phyloP scores from a whole-genome alignment of 2,888 invertebrate species.

The Epirrhoe alternata region DNA sequence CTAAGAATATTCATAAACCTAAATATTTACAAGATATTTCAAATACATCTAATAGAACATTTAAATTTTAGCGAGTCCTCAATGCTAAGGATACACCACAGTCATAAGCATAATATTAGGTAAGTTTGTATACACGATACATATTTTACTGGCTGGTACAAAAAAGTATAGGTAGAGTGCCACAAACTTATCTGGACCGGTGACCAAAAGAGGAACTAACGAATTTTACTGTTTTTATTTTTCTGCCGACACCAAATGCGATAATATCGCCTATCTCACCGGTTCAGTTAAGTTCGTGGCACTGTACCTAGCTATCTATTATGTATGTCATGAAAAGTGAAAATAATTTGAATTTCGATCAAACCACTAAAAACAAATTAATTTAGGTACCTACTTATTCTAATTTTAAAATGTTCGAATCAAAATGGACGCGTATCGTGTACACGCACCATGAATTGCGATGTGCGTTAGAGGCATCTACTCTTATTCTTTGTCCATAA shows the following conservation, averaged over 20 bases:
- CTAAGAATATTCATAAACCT: slow-evolving; percentile 1
- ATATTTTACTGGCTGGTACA: not conserved
- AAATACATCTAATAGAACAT: slow-evolving; percentile 20
- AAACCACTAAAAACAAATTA: not conserved
- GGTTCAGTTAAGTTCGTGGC: too few species aligned
- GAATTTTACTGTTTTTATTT: too few species aligned
- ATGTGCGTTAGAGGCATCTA: slow-evolving; percentile 22
- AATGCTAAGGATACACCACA: slow-evolving; percentile 14
- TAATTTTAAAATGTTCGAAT: not conserved
- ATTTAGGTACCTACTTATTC: too few species aligned
- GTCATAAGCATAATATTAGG: slow-evolving; percentile 20
- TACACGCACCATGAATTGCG: slow-evolving; percentile 23
- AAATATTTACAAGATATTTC: slow-evolving; percentile 20
- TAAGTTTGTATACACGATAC: slow-evolving; percentile 17
- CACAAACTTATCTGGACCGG: too few species aligned
- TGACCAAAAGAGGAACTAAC: too few species aligned
- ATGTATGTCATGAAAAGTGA: not conserved
- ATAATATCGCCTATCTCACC: too few species aligned
- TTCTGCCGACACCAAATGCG: too few species aligned
- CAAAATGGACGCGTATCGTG: slow-evolving; percentile 8
- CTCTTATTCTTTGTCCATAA: slow-evolving; percentile 10
- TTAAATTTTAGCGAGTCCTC: slow-evolving; percentile 15
- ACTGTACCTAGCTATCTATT: too few species aligned
- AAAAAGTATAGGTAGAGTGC: not conserved
- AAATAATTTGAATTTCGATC: not conserved